Conservation (phyloP, 2,888 invertebrate species). For the Lypha dubia region DNA sequence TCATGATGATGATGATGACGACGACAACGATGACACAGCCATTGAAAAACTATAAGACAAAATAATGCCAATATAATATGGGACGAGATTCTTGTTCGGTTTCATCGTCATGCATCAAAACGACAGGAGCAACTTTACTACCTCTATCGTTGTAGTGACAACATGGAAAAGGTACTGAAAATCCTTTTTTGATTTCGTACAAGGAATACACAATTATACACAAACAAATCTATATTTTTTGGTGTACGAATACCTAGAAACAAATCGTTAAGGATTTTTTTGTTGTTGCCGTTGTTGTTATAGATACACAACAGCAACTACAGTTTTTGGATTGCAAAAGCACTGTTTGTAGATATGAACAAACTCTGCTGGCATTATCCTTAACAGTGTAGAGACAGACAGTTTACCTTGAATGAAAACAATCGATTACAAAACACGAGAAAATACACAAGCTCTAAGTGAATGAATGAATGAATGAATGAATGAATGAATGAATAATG, state of each 20-base stretch:
- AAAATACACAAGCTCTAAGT: background rate
- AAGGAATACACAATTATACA: constrained; percentile 31
- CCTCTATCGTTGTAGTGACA: constrained; percentile 43
- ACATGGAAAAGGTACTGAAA: constrained; percentile 63
- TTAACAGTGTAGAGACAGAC: constrained; percentile 36
- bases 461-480: background rate
- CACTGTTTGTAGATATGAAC: background rate
- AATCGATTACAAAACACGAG: constrained; percentile 41
- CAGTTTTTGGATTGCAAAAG: constrained; percentile 11
- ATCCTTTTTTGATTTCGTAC: constrained; percentile 67
- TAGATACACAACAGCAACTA: constrained; percentile 13
- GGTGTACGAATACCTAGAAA: background rate
- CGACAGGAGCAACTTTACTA: constrained; percentile 37
- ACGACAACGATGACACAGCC: constrained; percentile 28
- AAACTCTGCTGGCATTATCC: constrained; percentile 9
- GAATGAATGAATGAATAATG: constrained; percentile 38
- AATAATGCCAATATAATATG: constrained; percentile 59
- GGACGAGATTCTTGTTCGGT: constrained; percentile 40
- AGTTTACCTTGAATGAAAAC: constrained; percentile 53
- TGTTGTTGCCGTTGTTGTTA: no score
- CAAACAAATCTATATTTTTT: background rate
- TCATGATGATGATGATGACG: constrained; percentile 14
- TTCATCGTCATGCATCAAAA: constrained; percentile 14
- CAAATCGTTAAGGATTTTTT: constrained; percentile 41
- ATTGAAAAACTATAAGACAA: constrained; percentile 69